These are phyloP conservation scores for Platygyra sinensis DNA, from an alignment of 64 coral and sea anemone genomes.

Conservation along the genomic window DNA sequence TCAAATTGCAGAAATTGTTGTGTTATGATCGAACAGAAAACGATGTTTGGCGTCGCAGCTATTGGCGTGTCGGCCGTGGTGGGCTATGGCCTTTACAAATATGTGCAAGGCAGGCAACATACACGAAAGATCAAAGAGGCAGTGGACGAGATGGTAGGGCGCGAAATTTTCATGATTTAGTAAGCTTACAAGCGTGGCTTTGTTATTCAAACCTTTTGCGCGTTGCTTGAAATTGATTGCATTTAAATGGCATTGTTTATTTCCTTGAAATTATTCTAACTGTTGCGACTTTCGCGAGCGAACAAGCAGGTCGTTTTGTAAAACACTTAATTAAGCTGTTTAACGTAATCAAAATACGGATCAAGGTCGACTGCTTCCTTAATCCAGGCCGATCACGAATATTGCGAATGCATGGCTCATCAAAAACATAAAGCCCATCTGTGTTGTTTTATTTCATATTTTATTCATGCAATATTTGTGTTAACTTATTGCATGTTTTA, in stretches of 20 bases:
- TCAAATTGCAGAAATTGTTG: slow-evolving; percentile 20
- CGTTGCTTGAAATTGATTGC: not conserved
- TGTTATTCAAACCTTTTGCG: not conserved
- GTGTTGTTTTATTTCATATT: too few relatives aligned
- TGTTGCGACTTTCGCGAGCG: too few relatives aligned
- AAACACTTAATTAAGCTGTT: too few relatives aligned
- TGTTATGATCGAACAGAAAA: slow-evolving; percentile 42
- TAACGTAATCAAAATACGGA: too few relatives aligned
- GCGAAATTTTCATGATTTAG: not conserved
- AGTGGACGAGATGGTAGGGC: slow-evolving; percentile 52
- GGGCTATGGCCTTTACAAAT: slow-evolving; percentile 68
- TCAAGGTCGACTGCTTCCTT: too few relatives aligned
- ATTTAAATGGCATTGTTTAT: not conserved
- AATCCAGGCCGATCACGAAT: too few relatives aligned
- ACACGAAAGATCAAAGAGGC: slow-evolving; percentile 43
- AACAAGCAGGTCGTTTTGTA: too few relatives aligned
- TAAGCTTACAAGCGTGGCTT: not conserved
- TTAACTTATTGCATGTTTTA: too few relatives aligned
- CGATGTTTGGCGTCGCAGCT: slow-evolving; percentile 69
- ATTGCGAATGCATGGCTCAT: too few relatives aligned
- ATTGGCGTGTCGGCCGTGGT: slow-evolving; percentile 52
- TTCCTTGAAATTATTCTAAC: not conserved
- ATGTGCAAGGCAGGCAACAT: slow-evolving; percentile 8
- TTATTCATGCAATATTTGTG: too few relatives aligned
- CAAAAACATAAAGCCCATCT: too few relatives aligned